Percentiles rank a stretch among this genome's conserved stretches.
Conservation (phyloP, 2,797 vertebrate species). For the Cyprinodon diabolis region DNA sequence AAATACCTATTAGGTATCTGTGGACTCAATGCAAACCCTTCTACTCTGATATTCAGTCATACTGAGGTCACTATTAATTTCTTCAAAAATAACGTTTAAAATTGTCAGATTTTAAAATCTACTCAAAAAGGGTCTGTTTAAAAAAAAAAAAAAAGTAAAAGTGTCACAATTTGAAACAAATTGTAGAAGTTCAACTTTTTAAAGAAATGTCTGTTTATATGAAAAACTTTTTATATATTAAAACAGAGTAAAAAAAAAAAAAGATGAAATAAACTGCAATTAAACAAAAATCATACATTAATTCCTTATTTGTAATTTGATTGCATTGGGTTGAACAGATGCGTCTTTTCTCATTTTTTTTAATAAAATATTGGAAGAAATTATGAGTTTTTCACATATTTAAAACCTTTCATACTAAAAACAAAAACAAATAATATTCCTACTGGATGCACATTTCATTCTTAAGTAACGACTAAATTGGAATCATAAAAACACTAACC, state of each 20-base stretch:
- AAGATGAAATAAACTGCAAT: neutral
- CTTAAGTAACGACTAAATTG: neutral
- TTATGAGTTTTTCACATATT: neutral
- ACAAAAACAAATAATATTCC: neutral
- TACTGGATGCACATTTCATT: neutral
- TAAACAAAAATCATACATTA: neutral
- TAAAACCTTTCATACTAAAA: neutral
- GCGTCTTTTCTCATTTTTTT: neutral
- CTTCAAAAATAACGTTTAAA: neutral
- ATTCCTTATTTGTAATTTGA: neutral
- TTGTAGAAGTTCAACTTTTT: neutral
- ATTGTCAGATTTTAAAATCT: neutral
- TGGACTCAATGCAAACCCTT: neutral
- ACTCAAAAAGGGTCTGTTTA: too few species aligned
- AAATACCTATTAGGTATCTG: neutral
- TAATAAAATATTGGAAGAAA: neutral
- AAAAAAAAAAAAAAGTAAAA: too few species aligned
- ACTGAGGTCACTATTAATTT: neutral
- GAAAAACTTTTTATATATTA: neutral
- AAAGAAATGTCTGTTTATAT: neutral
- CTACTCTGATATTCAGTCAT: neutral
- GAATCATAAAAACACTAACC: neutral
- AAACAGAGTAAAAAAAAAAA: neutral
- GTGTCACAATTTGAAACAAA: too few species aligned
- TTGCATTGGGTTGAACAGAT: neutral